Evolutionary conservation across 92 coral and sea anemone genomes (phyloP), one percentile per base, ranked within the genome.

Genomic region (Chrysogorgia sp.): DNA sequence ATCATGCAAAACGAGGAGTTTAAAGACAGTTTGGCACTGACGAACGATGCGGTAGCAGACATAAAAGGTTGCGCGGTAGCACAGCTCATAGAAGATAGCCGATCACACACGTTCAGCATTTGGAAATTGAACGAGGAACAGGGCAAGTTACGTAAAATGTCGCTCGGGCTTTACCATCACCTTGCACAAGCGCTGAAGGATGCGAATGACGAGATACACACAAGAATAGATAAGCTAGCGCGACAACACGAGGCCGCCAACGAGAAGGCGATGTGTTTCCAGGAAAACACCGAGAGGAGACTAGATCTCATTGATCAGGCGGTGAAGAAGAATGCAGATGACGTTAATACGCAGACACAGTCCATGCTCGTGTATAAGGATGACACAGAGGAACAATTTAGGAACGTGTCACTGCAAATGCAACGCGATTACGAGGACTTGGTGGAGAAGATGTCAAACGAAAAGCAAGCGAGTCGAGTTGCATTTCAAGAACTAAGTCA

Each of bases 361-460:
- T 49, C 50, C 8, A 19, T 72, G 48, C 40, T 40, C 31, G 12
- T 72, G 0, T n/a, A 30, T 0, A 55, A 72, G 26, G 79, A 72
- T 50, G 79, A 72, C 22, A 72, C 40, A 17, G 28, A 33, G 10
- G 79, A 72, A 10, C 28, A 29, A 1, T 55, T 55, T 15, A 2
- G 30, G 1, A 28, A 34, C 15, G 63, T 49, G 0, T n/a, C 63
- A 0, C 34, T n/a, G 40, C 79, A 72, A 55, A 31, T 72, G 79
- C 58, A 72, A 15, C 35, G 58, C 17, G 79, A 72, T 33, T 72
- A 72, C 43, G 79, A 72, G n/a, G 35, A 23, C 41, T 21, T 72
- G 10, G n/a, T 20, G 25, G 43, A n/a, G 34, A 32, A 10, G 52
- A 56, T 72, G 7, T 31, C 52, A 3, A 53, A 72, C 15, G 77